A percentile compares a stretch with the other conserved stretches of the same genome.
Evolutionary conservation across 2,797 vertebrate species (phyloP).

Genomic region (Myripristis jacobus): DNA sequence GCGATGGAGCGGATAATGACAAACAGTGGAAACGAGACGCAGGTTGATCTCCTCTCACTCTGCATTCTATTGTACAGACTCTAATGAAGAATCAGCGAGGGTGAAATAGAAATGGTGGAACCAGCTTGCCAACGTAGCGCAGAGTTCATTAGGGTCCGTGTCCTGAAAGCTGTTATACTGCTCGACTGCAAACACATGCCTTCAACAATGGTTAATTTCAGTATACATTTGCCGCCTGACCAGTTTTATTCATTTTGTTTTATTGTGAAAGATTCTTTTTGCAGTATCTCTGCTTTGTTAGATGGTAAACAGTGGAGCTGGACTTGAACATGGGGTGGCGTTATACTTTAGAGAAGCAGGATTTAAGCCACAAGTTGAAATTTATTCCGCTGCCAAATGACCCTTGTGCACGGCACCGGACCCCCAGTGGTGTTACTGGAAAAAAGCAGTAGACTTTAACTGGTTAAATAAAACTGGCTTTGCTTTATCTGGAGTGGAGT

Average conservation of each 20-base stretch:
- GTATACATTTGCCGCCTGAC: slow-evolving; percentile 48
- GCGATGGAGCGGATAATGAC: slow-evolving; percentile 70
- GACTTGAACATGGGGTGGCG: too few relatives aligned
- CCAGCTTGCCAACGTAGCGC: slow-evolving; percentile 29
- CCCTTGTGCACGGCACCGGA: too few relatives aligned
- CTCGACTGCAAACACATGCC: slow-evolving; percentile 41
- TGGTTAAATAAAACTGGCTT: too few relatives aligned
- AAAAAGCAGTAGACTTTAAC: too few relatives aligned
- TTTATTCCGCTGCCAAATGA: too few relatives aligned
- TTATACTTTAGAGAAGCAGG: too few relatives aligned
- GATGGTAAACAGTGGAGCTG: not conserved
- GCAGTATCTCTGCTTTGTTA: slow-evolving; percentile 12
- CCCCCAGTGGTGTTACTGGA: too few relatives aligned
- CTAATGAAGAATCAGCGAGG: slow-evolving; percentile 69
- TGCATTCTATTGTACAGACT: slow-evolving; percentile 40
- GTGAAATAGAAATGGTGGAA: slow-evolving; percentile 60
- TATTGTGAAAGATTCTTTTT: slow-evolving; percentile 28
- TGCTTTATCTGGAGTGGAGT: not conserved
- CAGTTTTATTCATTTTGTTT: slow-evolving; percentile 33
- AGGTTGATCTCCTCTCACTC: slow-evolving; percentile 49
- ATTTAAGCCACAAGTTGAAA: too few relatives aligned
- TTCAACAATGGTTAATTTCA: slow-evolving; percentile 54
- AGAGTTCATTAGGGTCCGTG: slow-evolving; percentile 54
- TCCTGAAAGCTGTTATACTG: slow-evolving; percentile 38
- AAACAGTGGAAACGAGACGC: slow-evolving; percentile 51